Percentiles rank a stretch among this genome's conserved stretches.
Evolutionary conservation across 2,888 invertebrate genomes (phyloP).

Genomic region (Erebia aethiops): DNA sequence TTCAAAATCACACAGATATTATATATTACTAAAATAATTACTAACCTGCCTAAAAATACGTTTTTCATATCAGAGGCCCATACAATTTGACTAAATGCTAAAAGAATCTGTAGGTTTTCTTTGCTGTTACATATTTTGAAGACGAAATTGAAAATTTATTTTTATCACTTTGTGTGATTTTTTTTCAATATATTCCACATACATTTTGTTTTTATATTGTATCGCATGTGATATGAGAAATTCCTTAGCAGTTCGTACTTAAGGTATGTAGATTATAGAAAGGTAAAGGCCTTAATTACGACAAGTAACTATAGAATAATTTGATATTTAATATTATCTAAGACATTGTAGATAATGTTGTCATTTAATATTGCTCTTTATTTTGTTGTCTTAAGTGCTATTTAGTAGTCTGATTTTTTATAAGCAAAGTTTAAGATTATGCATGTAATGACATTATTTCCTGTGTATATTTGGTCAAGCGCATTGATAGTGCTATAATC

Average conservation of each 20-base stretch:
- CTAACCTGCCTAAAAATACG: too few relatives aligned
- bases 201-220: conserved; percentile 14
- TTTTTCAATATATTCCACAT: neutral
- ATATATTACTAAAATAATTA: too few relatives aligned
- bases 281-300: conserved; percentile 28
- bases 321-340: conserved; percentile 29
- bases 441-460: conserved; percentile 7
- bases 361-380: conserved; percentile 31
- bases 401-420: conserved; percentile 29
- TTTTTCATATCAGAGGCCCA: too few relatives aligned
- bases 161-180: neutral
- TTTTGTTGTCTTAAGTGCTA: conserved; percentile 31
- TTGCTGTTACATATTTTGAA: too few relatives aligned
- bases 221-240: conserved; percentile 33
- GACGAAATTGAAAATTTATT: too few relatives aligned
- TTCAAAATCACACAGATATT: too few relatives aligned
- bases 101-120: too few relatives aligned
- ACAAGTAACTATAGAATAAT: conserved; percentile 31
- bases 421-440: conserved; percentile 13
- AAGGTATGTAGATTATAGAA: conserved; percentile 35
- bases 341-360: conserved; percentile 36
- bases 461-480: conserved; percentile 12
- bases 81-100: too few relatives aligned
- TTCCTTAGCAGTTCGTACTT: conserved; percentile 37
- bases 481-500: neutral